phyloP scores from a whole-genome alignment of 1,140 invertebrate species.

The Calephelis nemesis region DNA sequence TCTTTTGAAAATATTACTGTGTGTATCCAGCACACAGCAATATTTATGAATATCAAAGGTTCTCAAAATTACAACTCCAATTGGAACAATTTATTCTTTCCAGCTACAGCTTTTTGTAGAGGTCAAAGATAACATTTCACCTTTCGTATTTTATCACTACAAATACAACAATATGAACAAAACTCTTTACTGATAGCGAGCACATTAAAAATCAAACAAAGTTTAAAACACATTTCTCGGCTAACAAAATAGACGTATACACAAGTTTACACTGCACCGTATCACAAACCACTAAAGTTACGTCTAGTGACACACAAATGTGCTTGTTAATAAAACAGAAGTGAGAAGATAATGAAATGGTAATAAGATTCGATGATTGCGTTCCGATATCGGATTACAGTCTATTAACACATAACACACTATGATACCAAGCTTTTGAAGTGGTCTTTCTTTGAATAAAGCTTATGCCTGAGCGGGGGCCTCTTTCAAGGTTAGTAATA shows the following conservation, averaged over 20 bases:
- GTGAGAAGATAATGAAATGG: constrained; percentile 17
- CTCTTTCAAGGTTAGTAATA: not conserved
- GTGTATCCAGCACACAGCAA: too few species aligned
- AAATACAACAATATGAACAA: too few species aligned
- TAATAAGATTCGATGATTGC: constrained; percentile 21
- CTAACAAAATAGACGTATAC: constrained; percentile 23
- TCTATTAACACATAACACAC: constrained; percentile 6
- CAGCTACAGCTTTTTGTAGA: too few species aligned
- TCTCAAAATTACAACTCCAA: too few species aligned
- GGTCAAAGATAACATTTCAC: too few species aligned
- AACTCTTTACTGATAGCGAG: not conserved
- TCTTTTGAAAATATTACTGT: too few species aligned
- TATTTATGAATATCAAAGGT: too few species aligned
- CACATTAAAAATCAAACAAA: constrained; percentile 22
- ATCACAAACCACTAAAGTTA: constrained; percentile 40
- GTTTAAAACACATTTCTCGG: too few species aligned
- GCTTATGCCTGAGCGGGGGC: not conserved
- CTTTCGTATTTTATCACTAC: too few species aligned
- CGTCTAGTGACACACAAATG: constrained; percentile 31
- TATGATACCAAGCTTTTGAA: not conserved
- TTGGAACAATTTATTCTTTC: too few species aligned
- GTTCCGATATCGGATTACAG: constrained; percentile 11
- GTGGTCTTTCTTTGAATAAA: not conserved
- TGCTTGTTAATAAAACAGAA: constrained; percentile 23
- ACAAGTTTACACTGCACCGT: constrained; percentile 41